A percentile compares a stretch with the other conserved stretches of the same genome.
Evolutionary conservation across 2,797 vertebrate genomes (phyloP).

Genomic region (Micrastur ruficollis): DNA sequence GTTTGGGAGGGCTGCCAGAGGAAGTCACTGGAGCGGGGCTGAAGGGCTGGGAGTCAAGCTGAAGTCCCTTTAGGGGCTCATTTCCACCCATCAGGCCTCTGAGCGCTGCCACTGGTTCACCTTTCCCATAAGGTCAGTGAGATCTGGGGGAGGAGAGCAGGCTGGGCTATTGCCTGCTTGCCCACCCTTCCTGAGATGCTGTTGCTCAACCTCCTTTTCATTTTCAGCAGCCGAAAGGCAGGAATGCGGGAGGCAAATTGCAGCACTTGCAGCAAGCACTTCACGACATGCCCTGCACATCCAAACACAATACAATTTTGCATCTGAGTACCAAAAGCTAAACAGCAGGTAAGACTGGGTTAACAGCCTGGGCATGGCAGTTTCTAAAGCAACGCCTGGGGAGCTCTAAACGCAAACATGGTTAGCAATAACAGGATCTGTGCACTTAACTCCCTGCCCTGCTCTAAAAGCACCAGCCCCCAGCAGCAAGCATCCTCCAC

Average conservation of each 20-base stretch:
- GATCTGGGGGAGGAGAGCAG: background rate
- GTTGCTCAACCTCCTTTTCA: background rate
- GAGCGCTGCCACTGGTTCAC: background rate
- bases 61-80: background rate
- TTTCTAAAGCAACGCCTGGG: background rate
- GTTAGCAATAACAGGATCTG: background rate
- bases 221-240: background rate
- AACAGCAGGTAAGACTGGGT: constrained; percentile 22
- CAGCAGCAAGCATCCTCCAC: background rate
- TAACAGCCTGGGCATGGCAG: background rate
- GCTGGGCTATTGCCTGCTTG: background rate
- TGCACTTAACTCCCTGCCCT: background rate
- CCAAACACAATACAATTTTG: background rate
- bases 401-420: constrained; percentile 12
- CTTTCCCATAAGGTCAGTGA: background rate
- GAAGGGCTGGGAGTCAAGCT: background rate
- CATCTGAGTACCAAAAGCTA: background rate
- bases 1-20: background rate
- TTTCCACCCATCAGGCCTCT: background rate
- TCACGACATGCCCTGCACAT: background rate
- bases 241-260: background rate
- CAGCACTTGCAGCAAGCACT: background rate
- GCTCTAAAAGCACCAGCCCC: background rate
- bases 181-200: background rate
- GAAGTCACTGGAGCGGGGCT: background rate